phyloP scores from a whole-genome alignment of 1,140 invertebrate species.

The Scaptomyza hsui region DNA sequence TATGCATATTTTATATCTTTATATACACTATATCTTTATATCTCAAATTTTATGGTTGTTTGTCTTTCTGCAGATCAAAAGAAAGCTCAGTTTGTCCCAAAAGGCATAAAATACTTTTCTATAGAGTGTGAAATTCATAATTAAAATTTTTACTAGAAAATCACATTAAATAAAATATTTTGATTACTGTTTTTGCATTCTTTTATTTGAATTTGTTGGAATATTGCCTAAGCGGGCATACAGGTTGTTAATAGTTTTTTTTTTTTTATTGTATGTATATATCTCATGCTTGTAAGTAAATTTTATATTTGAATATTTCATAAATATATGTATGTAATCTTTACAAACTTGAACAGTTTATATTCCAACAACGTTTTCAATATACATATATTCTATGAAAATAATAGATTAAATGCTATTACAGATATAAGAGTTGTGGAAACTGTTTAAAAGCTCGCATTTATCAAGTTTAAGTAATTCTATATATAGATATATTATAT shows the following conservation, averaged over 20 bases:
- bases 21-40: too few species aligned
- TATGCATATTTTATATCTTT: too few species aligned
- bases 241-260: constrained; percentile 9
- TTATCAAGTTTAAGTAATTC: constrained; percentile 22
- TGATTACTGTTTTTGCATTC: constrained; percentile 24
- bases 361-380: constrained; percentile 27
- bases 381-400: constrained; percentile 35
- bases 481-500: constrained; percentile 12
- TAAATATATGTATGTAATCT: constrained; percentile 33
- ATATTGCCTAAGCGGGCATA: constrained; percentile 27
- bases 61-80: too few species aligned
- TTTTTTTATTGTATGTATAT: constrained; percentile 8
- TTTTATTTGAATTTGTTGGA: constrained; percentile 41
- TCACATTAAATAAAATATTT: background rate
- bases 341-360: constrained; percentile 42
- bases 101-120: too few species aligned
- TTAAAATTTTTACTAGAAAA: too few species aligned
- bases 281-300: constrained; percentile 16
- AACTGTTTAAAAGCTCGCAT: constrained; percentile 41
- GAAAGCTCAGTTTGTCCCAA: too few species aligned
- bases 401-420: constrained; percentile 48
- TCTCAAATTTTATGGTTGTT: background rate
- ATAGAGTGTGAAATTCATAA: too few species aligned
- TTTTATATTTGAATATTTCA: constrained; percentile 5
- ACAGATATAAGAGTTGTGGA: constrained; percentile 27